These are phyloP conservation scores for Tenebrosternarchus preto DNA, from an alignment of 2,113 vertebrate species.

Conservation along the genomic window DNA sequence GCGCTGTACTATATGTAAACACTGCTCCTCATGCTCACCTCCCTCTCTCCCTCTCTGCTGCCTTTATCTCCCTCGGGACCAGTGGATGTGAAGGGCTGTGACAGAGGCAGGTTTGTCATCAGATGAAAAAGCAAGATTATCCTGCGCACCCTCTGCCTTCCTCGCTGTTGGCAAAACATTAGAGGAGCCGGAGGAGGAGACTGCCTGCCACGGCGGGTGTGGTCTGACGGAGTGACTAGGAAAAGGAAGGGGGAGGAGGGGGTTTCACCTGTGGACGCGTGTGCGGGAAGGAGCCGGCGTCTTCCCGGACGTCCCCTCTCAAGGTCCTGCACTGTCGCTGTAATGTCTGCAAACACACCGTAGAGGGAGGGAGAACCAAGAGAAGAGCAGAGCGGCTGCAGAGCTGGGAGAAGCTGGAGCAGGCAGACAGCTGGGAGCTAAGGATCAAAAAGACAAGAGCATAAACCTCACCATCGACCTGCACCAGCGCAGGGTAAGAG, in stretches of 20 bases:
- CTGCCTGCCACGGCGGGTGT: conserved; percentile 39
- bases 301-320: conserved; percentile 27
- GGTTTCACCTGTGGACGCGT: conserved; percentile 69
- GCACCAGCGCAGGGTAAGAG: conserved; percentile 33
- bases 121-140: conserved; percentile 69
- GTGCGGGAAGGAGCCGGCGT: conserved; percentile 40
- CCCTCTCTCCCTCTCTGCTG: conserved; percentile 14
- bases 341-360: conserved; percentile 40
- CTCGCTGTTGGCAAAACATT: conserved; percentile 41
- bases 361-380: conserved; percentile 1
- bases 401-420: conserved; percentile 5
- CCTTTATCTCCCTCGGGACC: background rate
- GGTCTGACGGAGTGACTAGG: conserved; percentile 39
- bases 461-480: background rate
- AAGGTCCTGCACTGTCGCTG: conserved; percentile 45
- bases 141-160: conserved; percentile 65
- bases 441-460: conserved; percentile 13
- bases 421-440: conserved; percentile 23
- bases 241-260: conserved; percentile 24
- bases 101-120: conserved; percentile 66
- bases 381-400: conserved; percentile 8
- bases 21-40: conserved; percentile 7
- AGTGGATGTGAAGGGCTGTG: conserved; percentile 67
- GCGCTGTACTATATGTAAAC: conserved; percentile 14
- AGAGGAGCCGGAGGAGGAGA: conserved; percentile 38